These are phyloP conservation scores for Abrostola tripartita DNA, from an alignment of 2,888 invertebrate species.

Conservation along the genomic window DNA sequence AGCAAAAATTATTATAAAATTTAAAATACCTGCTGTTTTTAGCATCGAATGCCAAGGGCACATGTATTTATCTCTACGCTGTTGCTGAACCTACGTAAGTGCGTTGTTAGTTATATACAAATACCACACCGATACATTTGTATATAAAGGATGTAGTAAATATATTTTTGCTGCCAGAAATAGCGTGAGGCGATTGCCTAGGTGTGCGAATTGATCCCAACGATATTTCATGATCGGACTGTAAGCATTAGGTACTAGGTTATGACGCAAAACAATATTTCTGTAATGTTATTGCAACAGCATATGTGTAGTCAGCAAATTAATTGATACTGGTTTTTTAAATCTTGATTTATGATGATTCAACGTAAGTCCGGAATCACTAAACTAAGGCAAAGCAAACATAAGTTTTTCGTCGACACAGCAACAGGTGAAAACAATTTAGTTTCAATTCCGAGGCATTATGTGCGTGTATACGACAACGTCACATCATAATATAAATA, in stretches of 20 bases:
- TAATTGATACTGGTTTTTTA: constrained; percentile 15
- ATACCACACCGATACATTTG: constrained; percentile 15
- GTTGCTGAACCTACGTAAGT: constrained; percentile 19
- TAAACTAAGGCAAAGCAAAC: background rate
- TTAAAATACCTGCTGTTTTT: constrained; percentile 12
- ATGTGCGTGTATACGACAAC: constrained; percentile 8
- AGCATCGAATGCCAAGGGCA: constrained; percentile 44
- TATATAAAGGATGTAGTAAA: constrained; percentile 30
- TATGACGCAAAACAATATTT: constrained; percentile 48
- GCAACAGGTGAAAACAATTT: constrained; percentile 23
- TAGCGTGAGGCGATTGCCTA: constrained; percentile 40
- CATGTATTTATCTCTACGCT: constrained; percentile 41
- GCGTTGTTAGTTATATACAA: constrained; percentile 31
- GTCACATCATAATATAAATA: constrained; percentile 19
- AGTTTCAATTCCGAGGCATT: constrained; percentile 12
- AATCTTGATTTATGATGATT: constrained; percentile 9
- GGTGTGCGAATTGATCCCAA: constrained; percentile 30
- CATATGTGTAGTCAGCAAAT: constrained; percentile 38
- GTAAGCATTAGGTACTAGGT: constrained; percentile 30
- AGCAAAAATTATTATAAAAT: constrained; percentile 12
- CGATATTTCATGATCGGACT: constrained; percentile 31
- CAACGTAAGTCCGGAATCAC: constrained; percentile 3
- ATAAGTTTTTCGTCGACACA: constrained; percentile 12
- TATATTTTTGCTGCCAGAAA: constrained; percentile 45
- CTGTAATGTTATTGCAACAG: constrained; percentile 33